Conservation (phyloP, 1,140 invertebrate genomes). For the Diachasma alloeum region DNA sequence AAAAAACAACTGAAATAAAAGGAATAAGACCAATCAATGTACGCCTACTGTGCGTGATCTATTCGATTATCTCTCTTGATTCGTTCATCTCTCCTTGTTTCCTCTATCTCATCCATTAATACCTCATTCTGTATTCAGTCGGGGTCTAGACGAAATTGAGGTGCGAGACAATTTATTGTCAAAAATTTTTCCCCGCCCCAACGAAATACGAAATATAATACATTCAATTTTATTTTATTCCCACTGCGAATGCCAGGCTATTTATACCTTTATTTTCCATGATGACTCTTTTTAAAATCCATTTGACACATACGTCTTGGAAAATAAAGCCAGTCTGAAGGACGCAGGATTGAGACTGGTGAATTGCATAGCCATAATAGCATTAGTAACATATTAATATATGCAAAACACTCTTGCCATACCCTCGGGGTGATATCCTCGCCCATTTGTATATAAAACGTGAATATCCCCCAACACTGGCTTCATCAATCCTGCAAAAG, state of each 20-base stretch:
- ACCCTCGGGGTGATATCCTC: neutral
- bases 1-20: neutral
- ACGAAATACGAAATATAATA: neutral
- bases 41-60: slow-evolving; percentile 9
- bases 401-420: slow-evolving; percentile 14
- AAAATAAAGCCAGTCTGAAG: neutral
- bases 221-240: neutral
- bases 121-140: neutral
- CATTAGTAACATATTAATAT: slow-evolving; percentile 26
- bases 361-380: slow-evolving; percentile 16
- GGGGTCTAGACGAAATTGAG: neutral
- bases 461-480: neutral
- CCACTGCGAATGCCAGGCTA: neutral
- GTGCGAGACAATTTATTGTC: neutral
- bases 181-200: neutral
- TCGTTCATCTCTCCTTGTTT: neutral
- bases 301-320: neutral
- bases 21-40: neutral
- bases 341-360: neutral
- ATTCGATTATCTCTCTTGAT: neutral
- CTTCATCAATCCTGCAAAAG: neutral
- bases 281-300: neutral
- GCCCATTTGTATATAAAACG: neutral
- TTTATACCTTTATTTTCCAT: neutral
- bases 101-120: neutral